A percentile compares a stretch with the other conserved stretches of the same genome.
These are phyloP conservation scores for Meloidogyne hapla DNA, from an alignment of 1,140 invertebrate genomes.

Conservation along the genomic window DNA sequence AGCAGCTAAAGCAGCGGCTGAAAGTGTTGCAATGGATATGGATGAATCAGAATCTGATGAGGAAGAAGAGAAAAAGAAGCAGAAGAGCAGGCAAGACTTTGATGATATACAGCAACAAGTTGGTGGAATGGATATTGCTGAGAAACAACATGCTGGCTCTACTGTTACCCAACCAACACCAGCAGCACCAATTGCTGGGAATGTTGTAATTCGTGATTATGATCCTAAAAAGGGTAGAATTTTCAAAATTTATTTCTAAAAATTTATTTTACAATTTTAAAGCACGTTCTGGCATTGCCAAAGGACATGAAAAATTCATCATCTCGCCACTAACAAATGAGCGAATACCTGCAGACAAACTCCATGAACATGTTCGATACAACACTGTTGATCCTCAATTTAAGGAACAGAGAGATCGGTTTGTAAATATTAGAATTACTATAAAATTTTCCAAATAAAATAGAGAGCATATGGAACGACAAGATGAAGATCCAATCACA, in stretches of 20 bases:
- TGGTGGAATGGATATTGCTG: conserved; percentile 6
- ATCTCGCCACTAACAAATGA: conserved; percentile 98
- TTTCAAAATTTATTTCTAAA: background rate
- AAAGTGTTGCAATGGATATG: conserved; percentile 61
- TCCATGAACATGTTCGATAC: conserved; percentile 95
- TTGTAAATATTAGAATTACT: conserved; percentile 66
- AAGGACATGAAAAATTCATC: conserved; percentile 80
- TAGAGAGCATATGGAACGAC: conserved; percentile 70
- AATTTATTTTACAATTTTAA: background rate
- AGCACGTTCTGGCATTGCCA: conserved; percentile 34
- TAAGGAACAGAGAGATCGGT: conserved; percentile 90
- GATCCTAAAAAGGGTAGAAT: conserved; percentile 73
- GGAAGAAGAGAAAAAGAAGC: conserved; percentile 32
- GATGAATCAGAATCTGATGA: conserved; percentile 60
- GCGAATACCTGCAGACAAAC: conserved; percentile 90
- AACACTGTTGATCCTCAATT: conserved; percentile 93
- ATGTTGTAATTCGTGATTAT: conserved; percentile 90
- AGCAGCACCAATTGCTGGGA: conserved; percentile 77
- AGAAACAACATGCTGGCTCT: conserved; percentile 33
- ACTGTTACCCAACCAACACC: conserved; percentile 70
- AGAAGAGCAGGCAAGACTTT: conserved; percentile 1
- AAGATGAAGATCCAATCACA: conserved; percentile 80
- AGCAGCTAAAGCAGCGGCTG: conserved; percentile 55
- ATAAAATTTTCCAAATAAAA: conserved; percentile 14
- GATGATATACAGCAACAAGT: conserved; percentile 14